Conservation (phyloP, 1,140 invertebrate genomes). For the Zaprionus inermis region DNA sequence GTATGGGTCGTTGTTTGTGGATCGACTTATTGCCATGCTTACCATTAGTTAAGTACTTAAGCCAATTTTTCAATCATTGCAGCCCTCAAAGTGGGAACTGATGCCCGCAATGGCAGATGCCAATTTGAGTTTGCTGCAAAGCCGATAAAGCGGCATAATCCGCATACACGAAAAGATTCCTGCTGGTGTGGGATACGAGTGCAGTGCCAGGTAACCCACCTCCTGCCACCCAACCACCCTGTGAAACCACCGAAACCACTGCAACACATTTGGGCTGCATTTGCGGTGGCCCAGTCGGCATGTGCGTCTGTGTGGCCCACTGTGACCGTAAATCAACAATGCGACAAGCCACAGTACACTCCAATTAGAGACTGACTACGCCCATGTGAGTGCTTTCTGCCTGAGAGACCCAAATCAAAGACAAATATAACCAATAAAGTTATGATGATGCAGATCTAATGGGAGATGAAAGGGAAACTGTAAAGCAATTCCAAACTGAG, state of each 20-base stretch:
- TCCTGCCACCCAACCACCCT: neutral
- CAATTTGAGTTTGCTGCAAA: slow-evolving; percentile 28
- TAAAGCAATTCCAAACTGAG: neutral
- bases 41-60: slow-evolving; percentile 64
- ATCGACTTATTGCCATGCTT: slow-evolving; percentile 64
- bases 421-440: neutral
- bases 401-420: slow-evolving; percentile 35
- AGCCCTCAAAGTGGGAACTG: slow-evolving; percentile 21
- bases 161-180: slow-evolving; percentile 25
- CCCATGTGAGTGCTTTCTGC: neutral
- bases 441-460: neutral
- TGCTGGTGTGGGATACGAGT: slow-evolving; percentile 37
- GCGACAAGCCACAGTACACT: slow-evolving; percentile 46
- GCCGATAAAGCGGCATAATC: slow-evolving; percentile 37
- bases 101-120: slow-evolving; percentile 10
- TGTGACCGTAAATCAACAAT: slow-evolving; percentile 48
- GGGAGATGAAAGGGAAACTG: neutral
- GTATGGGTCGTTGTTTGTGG: slow-evolving; percentile 23
- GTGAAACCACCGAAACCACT: slow-evolving; percentile 31
- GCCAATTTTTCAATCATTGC: slow-evolving; percentile 66
- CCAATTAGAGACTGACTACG: slow-evolving; percentile 37
- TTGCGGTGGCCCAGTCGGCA: slow-evolving; percentile 21
- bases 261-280: slow-evolving; percentile 16
- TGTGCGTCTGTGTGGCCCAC: neutral
- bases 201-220: slow-evolving; percentile 25